phyloP scores from a whole-genome alignment of 2,797 vertebrate species.

The Trematomus bernacchii region DNA sequence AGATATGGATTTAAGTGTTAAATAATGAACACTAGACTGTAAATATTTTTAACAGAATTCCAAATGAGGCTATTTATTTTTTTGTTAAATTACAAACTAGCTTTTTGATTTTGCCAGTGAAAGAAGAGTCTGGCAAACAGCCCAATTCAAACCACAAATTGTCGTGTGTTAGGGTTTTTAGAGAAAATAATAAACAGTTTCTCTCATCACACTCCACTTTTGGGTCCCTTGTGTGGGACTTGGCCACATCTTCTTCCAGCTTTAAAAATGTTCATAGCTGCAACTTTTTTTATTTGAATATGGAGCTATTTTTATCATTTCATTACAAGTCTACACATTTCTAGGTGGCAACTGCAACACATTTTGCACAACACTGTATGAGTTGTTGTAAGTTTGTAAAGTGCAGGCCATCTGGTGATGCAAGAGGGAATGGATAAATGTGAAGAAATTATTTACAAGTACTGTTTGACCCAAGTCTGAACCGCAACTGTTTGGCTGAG shows the following conservation, averaged over 20 bases:
- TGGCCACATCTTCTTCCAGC: conserved; percentile 25
- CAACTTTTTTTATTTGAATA: conserved; percentile 24
- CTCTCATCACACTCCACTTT: conserved; percentile 2
- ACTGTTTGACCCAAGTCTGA: conserved; percentile 40
- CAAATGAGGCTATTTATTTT: not conserved
- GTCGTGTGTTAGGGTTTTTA: conserved; percentile 9
- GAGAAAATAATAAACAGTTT: conserved; percentile 36
- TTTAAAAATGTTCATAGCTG: conserved; percentile 39
- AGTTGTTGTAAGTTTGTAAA: conserved; percentile 13
- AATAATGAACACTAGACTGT: not conserved
- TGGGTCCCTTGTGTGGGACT: conserved; percentile 35
- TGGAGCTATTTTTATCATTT: conserved; percentile 46
- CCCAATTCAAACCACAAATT: conserved; percentile 24
- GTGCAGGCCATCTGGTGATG: conserved; percentile 34
- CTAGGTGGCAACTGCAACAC: conserved; percentile 15
- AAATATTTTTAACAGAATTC: not conserved
- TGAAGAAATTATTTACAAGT: conserved; percentile 53
- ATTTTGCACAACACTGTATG: not conserved
- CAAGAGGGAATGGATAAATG: conserved; percentile 25
- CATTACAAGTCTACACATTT: conserved; percentile 35
- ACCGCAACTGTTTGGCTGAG: conserved; percentile 31
- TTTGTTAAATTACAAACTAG: not conserved
- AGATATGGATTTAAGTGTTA: conserved; percentile 10
- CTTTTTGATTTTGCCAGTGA: conserved; percentile 5
- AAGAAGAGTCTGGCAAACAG: not conserved